phyloP scores from a whole-genome alignment of 1,140 invertebrate genomes.

The Camponotus vicinus region DNA sequence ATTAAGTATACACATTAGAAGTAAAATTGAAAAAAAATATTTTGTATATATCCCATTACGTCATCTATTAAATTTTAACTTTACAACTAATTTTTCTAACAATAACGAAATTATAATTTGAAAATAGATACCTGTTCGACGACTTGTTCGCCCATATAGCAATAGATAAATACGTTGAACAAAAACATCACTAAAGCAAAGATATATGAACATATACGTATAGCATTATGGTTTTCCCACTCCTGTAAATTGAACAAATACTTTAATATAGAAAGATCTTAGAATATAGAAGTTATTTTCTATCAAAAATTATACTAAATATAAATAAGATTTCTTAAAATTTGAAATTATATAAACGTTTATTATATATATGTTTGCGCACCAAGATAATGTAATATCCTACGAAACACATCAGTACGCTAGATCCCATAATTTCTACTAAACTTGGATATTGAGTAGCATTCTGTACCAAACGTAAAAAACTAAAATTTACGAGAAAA shows the following conservation, averaged over 20 bases:
- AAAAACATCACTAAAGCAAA: neutral
- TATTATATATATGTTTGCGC: neutral
- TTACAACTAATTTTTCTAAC: neutral
- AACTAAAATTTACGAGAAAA: constrained; percentile 32
- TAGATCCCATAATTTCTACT: constrained; percentile 58
- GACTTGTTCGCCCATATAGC: constrained; percentile 33
- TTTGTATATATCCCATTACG: neutral
- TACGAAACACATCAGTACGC: constrained; percentile 74
- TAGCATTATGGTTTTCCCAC: constrained; percentile 61
- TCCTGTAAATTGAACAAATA: constrained; percentile 58
- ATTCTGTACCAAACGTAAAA: constrained; percentile 51
- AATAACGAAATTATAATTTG: too few species aligned
- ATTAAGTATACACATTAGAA: neutral
- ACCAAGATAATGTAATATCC: constrained; percentile 63
- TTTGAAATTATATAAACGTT: neutral
- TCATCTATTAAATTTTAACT: neutral
- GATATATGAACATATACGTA: constrained; percentile 41
- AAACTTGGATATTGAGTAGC: constrained; percentile 68
- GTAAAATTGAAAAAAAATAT: neutral
- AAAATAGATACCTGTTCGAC: constrained; percentile 15
- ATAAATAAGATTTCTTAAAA: neutral
- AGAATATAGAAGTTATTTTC: neutral
- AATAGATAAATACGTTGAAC: constrained; percentile 35
- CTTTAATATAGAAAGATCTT: neutral
- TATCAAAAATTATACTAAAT: neutral